Conservation (phyloP, 1,140 invertebrate genomes). For the Meloidogyne hapla region DNA sequence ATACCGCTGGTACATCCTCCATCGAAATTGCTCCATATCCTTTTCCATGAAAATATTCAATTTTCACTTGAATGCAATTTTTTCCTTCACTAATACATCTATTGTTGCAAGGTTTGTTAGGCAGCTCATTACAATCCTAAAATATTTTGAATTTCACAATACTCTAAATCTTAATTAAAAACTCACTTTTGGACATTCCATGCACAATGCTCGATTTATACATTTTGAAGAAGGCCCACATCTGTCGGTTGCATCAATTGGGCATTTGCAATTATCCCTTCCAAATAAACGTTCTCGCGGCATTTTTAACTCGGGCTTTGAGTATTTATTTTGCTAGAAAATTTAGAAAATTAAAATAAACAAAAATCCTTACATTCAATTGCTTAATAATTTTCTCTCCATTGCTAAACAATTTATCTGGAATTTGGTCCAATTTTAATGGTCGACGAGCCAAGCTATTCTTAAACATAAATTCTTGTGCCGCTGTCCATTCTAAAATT, state of each 20-base stretch:
- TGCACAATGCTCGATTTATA: constrained; percentile 32
- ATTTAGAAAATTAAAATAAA: neutral
- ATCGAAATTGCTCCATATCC: constrained; percentile 26
- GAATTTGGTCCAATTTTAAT: constrained; percentile 27
- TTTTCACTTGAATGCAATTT: constrained; percentile 25
- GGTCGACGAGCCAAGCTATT: constrained; percentile 18
- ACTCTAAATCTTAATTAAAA: neutral
- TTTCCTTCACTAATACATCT: constrained; percentile 27
- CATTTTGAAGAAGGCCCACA: constrained; percentile 35
- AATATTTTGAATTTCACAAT: neutral
- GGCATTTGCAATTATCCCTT: constrained; percentile 29
- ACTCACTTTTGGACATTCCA: constrained; percentile 35
- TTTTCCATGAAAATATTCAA: constrained; percentile 22
- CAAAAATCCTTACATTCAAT: neutral
- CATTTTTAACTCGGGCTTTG: constrained; percentile 9
- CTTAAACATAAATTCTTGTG: constrained; percentile 28
- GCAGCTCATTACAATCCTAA: constrained; percentile 26
- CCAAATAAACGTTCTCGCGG: constrained; percentile 23
- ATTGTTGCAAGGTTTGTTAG: constrained; percentile 23
- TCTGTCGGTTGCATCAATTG: constrained; percentile 3
- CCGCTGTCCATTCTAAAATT: constrained; percentile 36
- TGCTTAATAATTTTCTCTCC: constrained; percentile 27
- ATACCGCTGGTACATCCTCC: constrained; percentile 27
- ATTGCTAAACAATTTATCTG: constrained; percentile 29
- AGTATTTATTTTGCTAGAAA: constrained; percentile 18